Conservation (phyloP, 2,113 vertebrate genomes). For the Nematolebias whitei region DNA sequence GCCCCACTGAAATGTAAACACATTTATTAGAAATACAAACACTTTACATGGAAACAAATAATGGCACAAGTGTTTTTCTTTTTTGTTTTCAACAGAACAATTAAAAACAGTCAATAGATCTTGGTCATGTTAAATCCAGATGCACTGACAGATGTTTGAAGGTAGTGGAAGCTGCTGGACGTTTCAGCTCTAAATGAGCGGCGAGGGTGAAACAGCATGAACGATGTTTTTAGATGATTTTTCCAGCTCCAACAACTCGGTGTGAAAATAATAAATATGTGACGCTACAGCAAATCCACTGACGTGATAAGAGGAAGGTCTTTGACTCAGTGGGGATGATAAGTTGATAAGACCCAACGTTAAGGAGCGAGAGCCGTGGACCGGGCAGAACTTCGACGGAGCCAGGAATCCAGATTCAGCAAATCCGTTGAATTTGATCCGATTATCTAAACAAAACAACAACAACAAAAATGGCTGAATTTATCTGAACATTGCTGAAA, state of each 20-base stretch:
- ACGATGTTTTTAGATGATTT: slow-evolving; percentile 7
- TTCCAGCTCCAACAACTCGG: slow-evolving; percentile 21
- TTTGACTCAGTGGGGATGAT: slow-evolving; percentile 19
- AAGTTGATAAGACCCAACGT: slow-evolving; percentile 9
- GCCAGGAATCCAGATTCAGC: slow-evolving; percentile 9
- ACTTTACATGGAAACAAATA: slow-evolving; percentile 29
- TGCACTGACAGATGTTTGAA: slow-evolving; percentile 4
- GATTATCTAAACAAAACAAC: slow-evolving; percentile 62
- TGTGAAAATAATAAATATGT: slow-evolving; percentile 64
- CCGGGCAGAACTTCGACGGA: slow-evolving; percentile 3
- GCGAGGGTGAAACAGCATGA: slow-evolving; percentile 16
- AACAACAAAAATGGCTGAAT: slow-evolving; percentile 1
- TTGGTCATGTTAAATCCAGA: slow-evolving; percentile 35
- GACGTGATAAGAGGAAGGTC: slow-evolving; percentile 28
- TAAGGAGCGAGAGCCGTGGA: background rate
- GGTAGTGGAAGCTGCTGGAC: slow-evolving; percentile 16
- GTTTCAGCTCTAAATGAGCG: slow-evolving; percentile 23
- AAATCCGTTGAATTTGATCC: slow-evolving; percentile 15
- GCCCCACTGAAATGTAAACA: slow-evolving; percentile 30
- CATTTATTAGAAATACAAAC: slow-evolving; percentile 74
- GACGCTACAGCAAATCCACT: slow-evolving; percentile 38
- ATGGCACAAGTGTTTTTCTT: slow-evolving; percentile 51
- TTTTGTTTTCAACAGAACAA: slow-evolving; percentile 26
- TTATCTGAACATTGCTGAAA: background rate
- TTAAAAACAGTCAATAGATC: slow-evolving; percentile 18